Base-by-base conservation (phyloP, 1,140 invertebrate species). In the Tetramorium parvispinum region DNA sequence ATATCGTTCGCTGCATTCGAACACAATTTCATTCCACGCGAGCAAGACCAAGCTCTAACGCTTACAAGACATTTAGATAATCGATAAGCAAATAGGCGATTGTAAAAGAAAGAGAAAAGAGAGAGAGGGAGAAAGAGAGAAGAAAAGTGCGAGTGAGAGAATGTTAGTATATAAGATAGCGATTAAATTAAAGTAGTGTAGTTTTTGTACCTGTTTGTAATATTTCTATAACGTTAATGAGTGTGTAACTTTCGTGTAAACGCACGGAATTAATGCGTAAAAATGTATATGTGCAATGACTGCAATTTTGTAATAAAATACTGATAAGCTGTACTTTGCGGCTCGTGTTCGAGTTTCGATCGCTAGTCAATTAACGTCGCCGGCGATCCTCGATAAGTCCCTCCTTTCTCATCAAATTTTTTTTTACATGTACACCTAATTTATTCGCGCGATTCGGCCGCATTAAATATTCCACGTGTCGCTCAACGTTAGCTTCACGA, bases 191-290 rank as follows among this genome's bases (percentile, higher is more conserved):
- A 87, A 59, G 57, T 93, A 93, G 91, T 83, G 82, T 93, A 94
- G 92, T 88, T 94, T 94, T 94, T 94, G 93, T 94, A 94, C 93
- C 93, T 94, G 92, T 94, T 94, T 94, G 91, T 93, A 93, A 93
- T 89, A 93, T 93, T 94, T 94, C 91, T 94, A 93, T 77, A 59
- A 86, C 65, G 66, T 87, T 68, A 88, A 88, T 75, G 70, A 91
- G 78, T 91, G 91, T 87, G 87, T 92, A 91, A 87, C 40, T 49
- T 73, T 88, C 87, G 89, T 88, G 90, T 91, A 90, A 85, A 85
- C 81, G 85, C 92, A 91, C 91, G 87, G 89, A 75, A 91, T 90
- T 85, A 92, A 88, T 91, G 90, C 90, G 89, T 94, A 93, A 87
- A 57, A 89, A 91, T 92, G 89, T 93, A 93, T 91, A 94, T 93